Base-by-base conservation (phyloP, 2,113 vertebrate species). In the Carassius gibelio region DNA sequence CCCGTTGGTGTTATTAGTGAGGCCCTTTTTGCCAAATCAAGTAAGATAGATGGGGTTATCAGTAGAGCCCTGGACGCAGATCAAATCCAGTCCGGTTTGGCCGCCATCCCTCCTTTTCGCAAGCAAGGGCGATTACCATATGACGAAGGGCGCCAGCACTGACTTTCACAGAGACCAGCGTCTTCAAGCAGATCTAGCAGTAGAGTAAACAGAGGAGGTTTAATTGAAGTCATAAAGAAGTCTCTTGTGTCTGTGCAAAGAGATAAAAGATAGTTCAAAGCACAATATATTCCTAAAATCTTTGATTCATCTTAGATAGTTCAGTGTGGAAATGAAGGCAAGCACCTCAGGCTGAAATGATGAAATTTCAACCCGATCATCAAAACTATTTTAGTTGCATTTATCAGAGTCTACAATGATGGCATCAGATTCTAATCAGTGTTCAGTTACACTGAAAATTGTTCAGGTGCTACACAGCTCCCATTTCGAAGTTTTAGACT, bases 1-100 rank as follows among this genome's bases (percentile, higher is more conserved):
- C 57, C 89, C 90, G 91, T 57, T 77, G 84, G 91, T 89, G 92
- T 87, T 87, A 91, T 93, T 91, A 85, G 72, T 26, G 86, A 88
- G 79, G 78, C 78, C 79, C 85, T 84, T 75, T 83, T 90, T 90
- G 90, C 91, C 90, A 92, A 89, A 92, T 89, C 84, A 82, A 61
- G 50, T 81, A 89, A 88, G 89, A 92, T 81, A 74, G 86, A 92
- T 91, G 86, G 52, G 84, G 86, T 87, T 79, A 90, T 82, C 85
- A 83, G 45, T 72, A 61, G n/a, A 87, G 50, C 26, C 74, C 87
- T 87, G 90, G 91, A 87, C 72, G 85, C 42, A 55, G 89, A 84
- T 86, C 84, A 87, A 77, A 84, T 87, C 85, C 42, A 38, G 55
- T 45, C 82, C 23, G 68, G 62, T 86, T 91, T 87, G 86, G 85